Evolutionary conservation across 2,113 vertebrate species (phyloP).

Genomic region (Ancistrus triradiatus): DNA sequence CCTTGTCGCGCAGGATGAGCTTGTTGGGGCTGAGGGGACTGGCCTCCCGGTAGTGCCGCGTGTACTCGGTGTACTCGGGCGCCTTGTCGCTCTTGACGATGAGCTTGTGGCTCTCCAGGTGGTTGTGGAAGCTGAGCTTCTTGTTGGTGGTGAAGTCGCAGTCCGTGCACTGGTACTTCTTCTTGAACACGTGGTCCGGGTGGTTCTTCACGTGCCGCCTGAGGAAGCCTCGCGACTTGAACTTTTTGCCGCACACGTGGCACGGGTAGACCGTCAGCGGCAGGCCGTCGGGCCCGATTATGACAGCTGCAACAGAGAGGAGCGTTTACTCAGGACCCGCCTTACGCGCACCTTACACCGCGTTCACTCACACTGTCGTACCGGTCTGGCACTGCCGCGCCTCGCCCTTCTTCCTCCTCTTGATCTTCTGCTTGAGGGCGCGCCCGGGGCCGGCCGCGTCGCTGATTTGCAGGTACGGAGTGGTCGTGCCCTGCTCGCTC

Average conservation of each 20-base stretch:
- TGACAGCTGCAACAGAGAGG: constrained; percentile 79
- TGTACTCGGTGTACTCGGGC: constrained; percentile 87
- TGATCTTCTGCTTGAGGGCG: constrained; percentile 87
- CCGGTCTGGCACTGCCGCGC: constrained; percentile 93
- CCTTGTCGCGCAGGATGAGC: constrained; percentile 92
- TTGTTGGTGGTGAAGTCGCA: constrained; percentile 99
- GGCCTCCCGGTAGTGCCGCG: constrained; percentile 89
- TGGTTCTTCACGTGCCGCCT: constrained; percentile 99
- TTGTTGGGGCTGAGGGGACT: constrained; percentile 95
- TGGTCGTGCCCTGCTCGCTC: constrained; percentile 84
- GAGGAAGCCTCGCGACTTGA: constrained; percentile 95
- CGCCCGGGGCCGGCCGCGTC: constrained; percentile 83
- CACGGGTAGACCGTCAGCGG: constrained; percentile 98
- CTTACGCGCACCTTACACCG: neutral
- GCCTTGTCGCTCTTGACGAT: constrained; percentile 83
- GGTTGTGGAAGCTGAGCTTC: constrained; percentile 98
- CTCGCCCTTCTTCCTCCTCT: constrained; percentile 93
- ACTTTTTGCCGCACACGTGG: constrained; percentile 98
- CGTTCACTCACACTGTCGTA: constrained; percentile 52
- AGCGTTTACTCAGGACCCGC: neutral
- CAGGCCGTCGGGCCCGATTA: constrained; percentile 96
- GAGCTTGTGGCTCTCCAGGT: constrained; percentile 97
- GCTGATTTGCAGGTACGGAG: constrained; percentile 91
- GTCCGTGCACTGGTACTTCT: constrained; percentile 98
- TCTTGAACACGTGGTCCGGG: constrained; percentile 94